These are phyloP conservation scores for Porites divaricata DNA, from an alignment of 92 coral and sea anemone genomes.

Conservation along the genomic window DNA sequence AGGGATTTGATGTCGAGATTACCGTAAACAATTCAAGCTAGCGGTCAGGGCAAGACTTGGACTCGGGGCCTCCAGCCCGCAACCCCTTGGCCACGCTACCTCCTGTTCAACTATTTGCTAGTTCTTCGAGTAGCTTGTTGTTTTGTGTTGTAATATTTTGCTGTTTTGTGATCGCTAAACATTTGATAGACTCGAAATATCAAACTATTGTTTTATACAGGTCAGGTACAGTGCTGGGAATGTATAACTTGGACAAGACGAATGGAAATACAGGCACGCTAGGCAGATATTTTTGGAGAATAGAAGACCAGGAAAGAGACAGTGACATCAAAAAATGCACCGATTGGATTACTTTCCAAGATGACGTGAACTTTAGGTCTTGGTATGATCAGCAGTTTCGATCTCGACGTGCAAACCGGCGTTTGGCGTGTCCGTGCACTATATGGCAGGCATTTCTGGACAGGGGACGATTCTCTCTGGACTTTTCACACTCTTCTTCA, in stretches of 20 bases:
- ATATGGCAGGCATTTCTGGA: constrained; percentile 55
- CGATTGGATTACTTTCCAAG: constrained; percentile 32
- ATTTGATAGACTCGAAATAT: neutral
- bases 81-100: no score
- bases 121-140: no score
- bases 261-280: constrained; percentile 24
- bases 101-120: no score
- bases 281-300: constrained; percentile 36
- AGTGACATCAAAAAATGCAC: constrained; percentile 27
- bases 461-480: constrained; percentile 29
- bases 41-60: no score
- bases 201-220: neutral
- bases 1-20: no score
- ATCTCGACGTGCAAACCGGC: neutral
- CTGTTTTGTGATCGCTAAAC: no score
- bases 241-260: constrained; percentile 21
- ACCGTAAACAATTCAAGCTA: no score
- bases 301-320: constrained; percentile 4
- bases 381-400: neutral
- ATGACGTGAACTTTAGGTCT: neutral
- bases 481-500: neutral
- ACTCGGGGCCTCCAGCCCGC: no score
- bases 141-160: no score
- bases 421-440: constrained; percentile 61
- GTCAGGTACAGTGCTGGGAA: constrained; percentile 12